Evolutionary conservation across 1,140 invertebrate genomes (phyloP).

Genomic region (Triops longicaudatus): DNA sequence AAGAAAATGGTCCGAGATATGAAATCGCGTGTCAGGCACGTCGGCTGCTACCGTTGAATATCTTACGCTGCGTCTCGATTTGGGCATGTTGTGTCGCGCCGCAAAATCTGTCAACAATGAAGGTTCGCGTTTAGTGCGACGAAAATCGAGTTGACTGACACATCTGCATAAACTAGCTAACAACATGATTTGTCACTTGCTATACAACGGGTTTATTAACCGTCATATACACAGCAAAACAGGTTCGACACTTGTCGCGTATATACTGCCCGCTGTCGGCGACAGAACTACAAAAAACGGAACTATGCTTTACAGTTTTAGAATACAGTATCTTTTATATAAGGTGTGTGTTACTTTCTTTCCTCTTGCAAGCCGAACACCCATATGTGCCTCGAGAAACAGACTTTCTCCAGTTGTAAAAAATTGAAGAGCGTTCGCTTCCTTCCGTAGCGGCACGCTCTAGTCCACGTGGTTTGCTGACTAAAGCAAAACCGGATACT

Average conservation of each 20-base stretch:
- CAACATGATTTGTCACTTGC: background rate
- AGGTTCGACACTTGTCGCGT: background rate
- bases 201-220: background rate
- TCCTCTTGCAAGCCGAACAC: no score
- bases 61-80: background rate
- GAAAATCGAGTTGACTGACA: background rate
- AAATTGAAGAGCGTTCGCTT: no score
- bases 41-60: background rate
- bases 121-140: background rate
- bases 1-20: background rate
- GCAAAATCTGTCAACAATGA: background rate
- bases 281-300: background rate
- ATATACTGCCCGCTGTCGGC: background rate
- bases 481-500: no score
- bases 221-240: no score
- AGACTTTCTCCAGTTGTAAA: no score
- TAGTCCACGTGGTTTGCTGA: no score
- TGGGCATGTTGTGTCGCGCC: background rate
- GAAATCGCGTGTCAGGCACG: background rate
- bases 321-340: background rate
- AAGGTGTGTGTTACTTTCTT: no score
- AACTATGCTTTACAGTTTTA: background rate
- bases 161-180: background rate
- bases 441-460: no score
- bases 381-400: no score